These are phyloP conservation scores for Adrianichthys oophorus DNA, from an alignment of 2,797 vertebrate genomes.

Conservation along the genomic window DNA sequence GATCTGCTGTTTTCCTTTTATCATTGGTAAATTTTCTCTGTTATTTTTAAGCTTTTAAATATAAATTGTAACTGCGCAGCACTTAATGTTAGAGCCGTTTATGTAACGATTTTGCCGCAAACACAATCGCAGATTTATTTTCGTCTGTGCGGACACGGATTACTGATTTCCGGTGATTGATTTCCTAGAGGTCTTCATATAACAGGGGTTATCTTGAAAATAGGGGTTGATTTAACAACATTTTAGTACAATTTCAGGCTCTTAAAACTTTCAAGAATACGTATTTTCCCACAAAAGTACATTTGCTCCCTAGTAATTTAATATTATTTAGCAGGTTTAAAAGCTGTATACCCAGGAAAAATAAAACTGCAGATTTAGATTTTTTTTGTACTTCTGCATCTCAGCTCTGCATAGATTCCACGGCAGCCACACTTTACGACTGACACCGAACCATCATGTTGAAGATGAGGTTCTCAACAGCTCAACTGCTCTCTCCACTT, in stretches of 20 bases:
- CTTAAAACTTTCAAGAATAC: too few species aligned
- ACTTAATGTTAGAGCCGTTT: too few species aligned
- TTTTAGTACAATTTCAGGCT: too few species aligned
- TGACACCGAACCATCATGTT: slow-evolving; percentile 74
- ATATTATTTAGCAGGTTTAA: too few species aligned
- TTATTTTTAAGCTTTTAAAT: too few species aligned
- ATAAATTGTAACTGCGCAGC: too few species aligned
- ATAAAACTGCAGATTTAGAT: background rate
- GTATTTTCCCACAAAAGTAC: background rate
- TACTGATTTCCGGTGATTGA: background rate
- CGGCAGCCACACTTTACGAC: slow-evolving; percentile 62
- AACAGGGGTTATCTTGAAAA: too few species aligned
- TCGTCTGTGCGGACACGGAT: background rate
- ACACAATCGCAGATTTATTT: slow-evolving; percentile 21
- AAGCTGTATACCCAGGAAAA: too few species aligned
- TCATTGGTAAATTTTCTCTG: too few species aligned
- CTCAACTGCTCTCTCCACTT: slow-evolving; percentile 66
- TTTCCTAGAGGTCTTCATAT: background rate
- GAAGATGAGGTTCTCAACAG: slow-evolving; percentile 78
- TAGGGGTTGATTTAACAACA: too few species aligned
- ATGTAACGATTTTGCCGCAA: too few species aligned
- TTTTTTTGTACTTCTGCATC: background rate
- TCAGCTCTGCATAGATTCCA: slow-evolving; percentile 73
- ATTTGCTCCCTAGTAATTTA: too few species aligned
- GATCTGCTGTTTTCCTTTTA: background rate